Percentiles rank a stretch among this genome's conserved stretches.
Evolutionary conservation across 2,797 vertebrate species (phyloP).

Genomic region (Microhierax caerulescens): DNA sequence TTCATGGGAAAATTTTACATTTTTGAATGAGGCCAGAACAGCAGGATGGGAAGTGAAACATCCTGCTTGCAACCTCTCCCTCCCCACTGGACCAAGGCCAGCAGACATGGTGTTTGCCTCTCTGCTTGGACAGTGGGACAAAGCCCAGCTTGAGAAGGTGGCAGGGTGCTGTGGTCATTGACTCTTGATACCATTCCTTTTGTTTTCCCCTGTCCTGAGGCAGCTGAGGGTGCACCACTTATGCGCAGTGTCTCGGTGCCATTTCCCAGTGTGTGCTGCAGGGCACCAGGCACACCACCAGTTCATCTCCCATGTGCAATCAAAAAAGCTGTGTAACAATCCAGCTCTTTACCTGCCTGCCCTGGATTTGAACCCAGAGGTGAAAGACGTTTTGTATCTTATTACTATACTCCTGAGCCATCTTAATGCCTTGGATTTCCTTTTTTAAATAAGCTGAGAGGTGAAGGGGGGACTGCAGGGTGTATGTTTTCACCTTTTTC

Average conservation of each 20-base stretch:
- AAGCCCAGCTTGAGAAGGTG: not conserved
- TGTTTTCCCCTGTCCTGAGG: accelerated
- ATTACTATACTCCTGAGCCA: not conserved
- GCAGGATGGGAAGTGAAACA: not conserved
- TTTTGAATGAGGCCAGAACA: not conserved
- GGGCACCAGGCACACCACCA: not conserved
- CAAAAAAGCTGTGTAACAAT: not conserved
- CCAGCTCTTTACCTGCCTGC: not conserved
- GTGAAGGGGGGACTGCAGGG: not conserved
- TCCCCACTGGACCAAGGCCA: not conserved
- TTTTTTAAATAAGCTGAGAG: not conserved
- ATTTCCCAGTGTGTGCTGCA: not conserved
- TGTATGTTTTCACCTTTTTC: not conserved
- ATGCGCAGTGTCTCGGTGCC: not conserved
- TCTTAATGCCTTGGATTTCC: not conserved
- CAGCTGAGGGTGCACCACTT: not conserved
- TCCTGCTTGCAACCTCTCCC: not conserved
- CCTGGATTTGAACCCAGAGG: conserved; percentile 17
- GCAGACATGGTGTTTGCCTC: not conserved
- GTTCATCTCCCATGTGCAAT: not conserved
- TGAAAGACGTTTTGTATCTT: conserved; percentile 3
- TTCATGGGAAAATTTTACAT: not conserved
- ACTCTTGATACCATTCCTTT: not conserved
- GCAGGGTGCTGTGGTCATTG: not conserved
- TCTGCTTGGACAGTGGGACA: not conserved